Evolutionary conservation across 2,797 vertebrate species (phyloP).

Genomic region (Acanthurus lineatus): DNA sequence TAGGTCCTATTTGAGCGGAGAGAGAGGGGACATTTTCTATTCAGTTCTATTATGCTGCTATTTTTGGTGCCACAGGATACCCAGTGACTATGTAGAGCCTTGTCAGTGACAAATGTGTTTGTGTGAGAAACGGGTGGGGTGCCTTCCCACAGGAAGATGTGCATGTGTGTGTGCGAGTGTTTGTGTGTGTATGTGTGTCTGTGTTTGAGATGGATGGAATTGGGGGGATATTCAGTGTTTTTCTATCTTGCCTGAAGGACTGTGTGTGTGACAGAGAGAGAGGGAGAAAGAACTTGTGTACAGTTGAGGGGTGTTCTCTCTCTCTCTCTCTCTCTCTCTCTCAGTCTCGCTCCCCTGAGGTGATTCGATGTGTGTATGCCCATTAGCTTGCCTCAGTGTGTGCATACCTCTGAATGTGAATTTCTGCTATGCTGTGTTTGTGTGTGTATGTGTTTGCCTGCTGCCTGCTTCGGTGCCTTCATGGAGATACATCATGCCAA

Average conservation of each 20-base stretch:
- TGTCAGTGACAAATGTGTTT: constrained; percentile 83
- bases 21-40: constrained; percentile 58
- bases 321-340: constrained; percentile 21
- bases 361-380: constrained; percentile 73
- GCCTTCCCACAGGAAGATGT: constrained; percentile 70
- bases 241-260: constrained; percentile 64
- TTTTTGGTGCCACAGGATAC: constrained; percentile 80
- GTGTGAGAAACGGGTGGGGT: constrained; percentile 77
- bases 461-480: constrained; percentile 57
- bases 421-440: constrained; percentile 43
- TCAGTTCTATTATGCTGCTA: constrained; percentile 72
- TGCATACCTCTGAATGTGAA: constrained; percentile 58
- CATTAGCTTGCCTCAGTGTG: constrained; percentile 72
- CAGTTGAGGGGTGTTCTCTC: constrained; percentile 55
- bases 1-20: constrained; percentile 56
- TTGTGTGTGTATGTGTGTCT: constrained; percentile 24
- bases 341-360: constrained; percentile 67
- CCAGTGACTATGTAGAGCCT: constrained; percentile 72
- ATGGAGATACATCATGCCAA: constrained; percentile 65
- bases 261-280: constrained; percentile 43
- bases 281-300: constrained; percentile 57
- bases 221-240: constrained; percentile 66
- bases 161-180: constrained; percentile 34
- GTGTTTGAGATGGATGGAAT: constrained; percentile 66
- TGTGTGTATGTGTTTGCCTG: constrained; percentile 33